Evolutionary conservation across 2,888 invertebrate species (phyloP).

Genomic region (Drosophila diplacantha): DNA sequence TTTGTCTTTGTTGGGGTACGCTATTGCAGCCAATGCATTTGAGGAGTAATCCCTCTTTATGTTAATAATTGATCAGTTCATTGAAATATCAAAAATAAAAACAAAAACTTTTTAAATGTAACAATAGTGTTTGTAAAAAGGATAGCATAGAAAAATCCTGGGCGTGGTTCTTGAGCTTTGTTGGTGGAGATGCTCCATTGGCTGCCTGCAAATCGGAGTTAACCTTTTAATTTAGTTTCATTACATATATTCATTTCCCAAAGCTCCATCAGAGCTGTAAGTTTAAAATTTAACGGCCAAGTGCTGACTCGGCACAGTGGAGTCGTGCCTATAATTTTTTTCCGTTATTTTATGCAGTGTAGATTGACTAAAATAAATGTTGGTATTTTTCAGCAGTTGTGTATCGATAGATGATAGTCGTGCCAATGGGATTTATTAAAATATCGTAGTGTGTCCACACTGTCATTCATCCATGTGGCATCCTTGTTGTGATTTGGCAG

Average conservation of each 20-base stretch:
- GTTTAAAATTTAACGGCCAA: not conserved
- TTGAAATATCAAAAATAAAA: too few species aligned
- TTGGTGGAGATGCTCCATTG: too few species aligned
- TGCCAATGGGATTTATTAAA: not conserved
- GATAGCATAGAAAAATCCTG: too few species aligned
- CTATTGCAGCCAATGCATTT: not conserved
- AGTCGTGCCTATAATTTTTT: not conserved
- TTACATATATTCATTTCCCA: too few species aligned
- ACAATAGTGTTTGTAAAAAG: too few species aligned
- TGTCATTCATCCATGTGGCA: conserved; percentile 17
- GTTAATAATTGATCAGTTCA: too few species aligned
- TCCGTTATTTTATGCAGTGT: not conserved
- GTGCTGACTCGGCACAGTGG: not conserved
- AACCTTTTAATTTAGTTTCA: too few species aligned
- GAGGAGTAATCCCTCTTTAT: too few species aligned
- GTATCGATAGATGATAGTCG: not conserved
- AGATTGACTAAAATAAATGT: not conserved
- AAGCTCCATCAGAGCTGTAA: too few species aligned
- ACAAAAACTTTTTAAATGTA: too few species aligned
- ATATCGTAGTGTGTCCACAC: not conserved
- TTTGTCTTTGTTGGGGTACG: not conserved
- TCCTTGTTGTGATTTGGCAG: conserved; percentile 20
- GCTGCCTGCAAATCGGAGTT: too few species aligned
- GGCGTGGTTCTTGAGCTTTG: too few species aligned
- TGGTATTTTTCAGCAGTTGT: not conserved